A percentile compares a stretch with the other conserved stretches of the same genome.
Conservation (phyloP, 2,113 vertebrate species). For the Seriola quinqueradiata region DNA sequence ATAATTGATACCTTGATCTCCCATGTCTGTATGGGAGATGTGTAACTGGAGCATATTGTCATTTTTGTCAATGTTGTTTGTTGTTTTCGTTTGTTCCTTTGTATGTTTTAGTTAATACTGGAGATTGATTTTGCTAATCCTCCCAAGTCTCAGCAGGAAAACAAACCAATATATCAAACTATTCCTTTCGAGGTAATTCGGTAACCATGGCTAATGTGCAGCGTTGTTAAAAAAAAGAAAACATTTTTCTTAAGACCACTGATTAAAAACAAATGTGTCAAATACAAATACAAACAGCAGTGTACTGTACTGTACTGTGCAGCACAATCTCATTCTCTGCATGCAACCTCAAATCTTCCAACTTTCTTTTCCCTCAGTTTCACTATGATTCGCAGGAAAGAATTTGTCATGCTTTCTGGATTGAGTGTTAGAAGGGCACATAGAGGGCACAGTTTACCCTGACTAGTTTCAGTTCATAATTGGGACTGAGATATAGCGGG, state of each 20-base stretch:
- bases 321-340: neutral
- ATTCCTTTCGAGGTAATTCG: neutral
- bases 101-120: neutral
- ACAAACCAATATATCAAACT: neutral
- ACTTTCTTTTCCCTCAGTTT: slow-evolving; percentile 14
- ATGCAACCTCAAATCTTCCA: neutral
- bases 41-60: too few relatives aligned
- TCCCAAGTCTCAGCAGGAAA: neutral
- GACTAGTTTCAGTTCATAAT: slow-evolving; percentile 24
- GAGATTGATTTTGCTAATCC: neutral
- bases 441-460: slow-evolving; percentile 16
- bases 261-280: neutral
- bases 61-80: too few relatives aligned
- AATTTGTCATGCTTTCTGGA: slow-evolving; percentile 18
- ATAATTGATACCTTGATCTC: too few relatives aligned
- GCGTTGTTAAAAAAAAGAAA: neutral
- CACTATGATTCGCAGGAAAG: slow-evolving; percentile 3
- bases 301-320: neutral
- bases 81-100: too few relatives aligned
- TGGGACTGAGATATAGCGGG: slow-evolving; percentile 15
- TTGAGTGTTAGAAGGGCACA: neutral
- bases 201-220: neutral
- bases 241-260: neutral
- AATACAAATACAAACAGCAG: neutral
- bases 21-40: too few relatives aligned